Percentiles rank a stretch among this genome's conserved stretches.
Conservation (phyloP, 2,888 invertebrate species). For the Cryptus viduatorius region DNA sequence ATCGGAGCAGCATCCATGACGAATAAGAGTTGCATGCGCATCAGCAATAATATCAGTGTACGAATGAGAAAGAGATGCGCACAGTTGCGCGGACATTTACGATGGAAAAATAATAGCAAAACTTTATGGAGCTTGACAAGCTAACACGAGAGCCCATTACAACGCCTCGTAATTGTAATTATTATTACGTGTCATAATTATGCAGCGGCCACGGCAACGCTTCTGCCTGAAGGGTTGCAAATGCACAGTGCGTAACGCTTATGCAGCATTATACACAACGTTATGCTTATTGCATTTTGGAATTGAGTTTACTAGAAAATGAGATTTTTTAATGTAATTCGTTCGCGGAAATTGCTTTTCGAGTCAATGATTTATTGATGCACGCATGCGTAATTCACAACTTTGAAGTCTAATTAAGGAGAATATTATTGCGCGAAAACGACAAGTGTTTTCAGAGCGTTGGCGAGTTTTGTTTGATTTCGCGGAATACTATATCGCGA, state of each 20-base stretch:
- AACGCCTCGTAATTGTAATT: conserved; percentile 77
- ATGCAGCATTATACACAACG: not conserved
- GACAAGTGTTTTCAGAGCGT: not conserved
- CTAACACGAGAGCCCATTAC: conserved; percentile 75
- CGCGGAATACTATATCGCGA: conserved; percentile 53
- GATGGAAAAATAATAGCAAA: conserved; percentile 77
- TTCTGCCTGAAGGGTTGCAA: conserved; percentile 4
- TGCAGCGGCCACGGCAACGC: conserved; percentile 57
- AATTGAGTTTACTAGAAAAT: conserved; percentile 42
- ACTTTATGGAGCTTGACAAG: conserved; percentile 80
- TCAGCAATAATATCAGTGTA: not conserved
- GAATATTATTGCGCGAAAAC: conserved; percentile 14
- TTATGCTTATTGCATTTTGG: conserved; percentile 36
- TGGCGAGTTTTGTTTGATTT: conserved; percentile 57
- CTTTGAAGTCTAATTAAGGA: conserved; percentile 54
- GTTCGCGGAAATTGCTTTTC: conserved; percentile 4
- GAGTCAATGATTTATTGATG: conserved; percentile 40
- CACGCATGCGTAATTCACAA: conserved; percentile 30
- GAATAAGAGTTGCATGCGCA: not conserved
- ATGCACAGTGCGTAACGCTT: not conserved
- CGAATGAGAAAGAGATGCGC: conserved; percentile 42
- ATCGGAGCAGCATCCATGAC: not conserved
- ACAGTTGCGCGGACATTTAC: conserved; percentile 76
- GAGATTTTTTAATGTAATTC: conserved; percentile 36
- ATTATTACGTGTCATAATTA: conserved; percentile 76